phyloP scores from a whole-genome alignment of 2,797 vertebrate genomes.

The Acropternis orthonyx region DNA sequence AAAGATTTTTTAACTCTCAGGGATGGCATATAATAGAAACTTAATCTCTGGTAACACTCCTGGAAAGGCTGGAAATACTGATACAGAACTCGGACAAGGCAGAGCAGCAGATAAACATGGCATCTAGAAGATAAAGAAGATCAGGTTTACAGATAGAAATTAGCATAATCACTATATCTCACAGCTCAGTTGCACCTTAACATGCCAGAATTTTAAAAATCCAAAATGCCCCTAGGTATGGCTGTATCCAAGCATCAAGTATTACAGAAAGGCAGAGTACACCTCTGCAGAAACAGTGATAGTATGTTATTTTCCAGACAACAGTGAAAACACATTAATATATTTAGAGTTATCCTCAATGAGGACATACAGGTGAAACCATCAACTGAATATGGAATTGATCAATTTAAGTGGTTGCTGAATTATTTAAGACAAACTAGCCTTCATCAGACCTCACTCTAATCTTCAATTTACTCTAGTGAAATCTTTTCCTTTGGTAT shows the following conservation, averaged over 20 bases:
- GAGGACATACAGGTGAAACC: constrained; percentile 27
- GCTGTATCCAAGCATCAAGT: not conserved
- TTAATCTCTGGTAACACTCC: not conserved
- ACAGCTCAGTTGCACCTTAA: not conserved
- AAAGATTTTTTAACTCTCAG: not conserved
- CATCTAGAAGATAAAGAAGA: not conserved
- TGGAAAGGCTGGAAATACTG: not conserved
- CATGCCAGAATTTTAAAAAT: not conserved
- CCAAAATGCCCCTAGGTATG: not conserved
- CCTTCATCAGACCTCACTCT: constrained; percentile 39
- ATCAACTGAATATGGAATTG: constrained; percentile 41
- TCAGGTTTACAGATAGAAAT: not conserved
- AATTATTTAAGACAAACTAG: constrained; percentile 59
- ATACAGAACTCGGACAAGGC: not conserved
- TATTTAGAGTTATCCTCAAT: not conserved
- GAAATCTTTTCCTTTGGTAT: constrained; percentile 30
- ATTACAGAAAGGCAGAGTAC: not conserved
- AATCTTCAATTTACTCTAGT: constrained; percentile 58
- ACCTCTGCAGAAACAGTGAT: not conserved
- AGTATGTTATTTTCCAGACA: not conserved
- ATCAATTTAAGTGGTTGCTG: constrained; percentile 45
- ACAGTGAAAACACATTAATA: not conserved
- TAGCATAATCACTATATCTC: not conserved
- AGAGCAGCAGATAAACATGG: not conserved
- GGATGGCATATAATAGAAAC: not conserved